phyloP scores from a whole-genome alignment of 2,113 vertebrate genomes.

The Gambusia affinis region DNA sequence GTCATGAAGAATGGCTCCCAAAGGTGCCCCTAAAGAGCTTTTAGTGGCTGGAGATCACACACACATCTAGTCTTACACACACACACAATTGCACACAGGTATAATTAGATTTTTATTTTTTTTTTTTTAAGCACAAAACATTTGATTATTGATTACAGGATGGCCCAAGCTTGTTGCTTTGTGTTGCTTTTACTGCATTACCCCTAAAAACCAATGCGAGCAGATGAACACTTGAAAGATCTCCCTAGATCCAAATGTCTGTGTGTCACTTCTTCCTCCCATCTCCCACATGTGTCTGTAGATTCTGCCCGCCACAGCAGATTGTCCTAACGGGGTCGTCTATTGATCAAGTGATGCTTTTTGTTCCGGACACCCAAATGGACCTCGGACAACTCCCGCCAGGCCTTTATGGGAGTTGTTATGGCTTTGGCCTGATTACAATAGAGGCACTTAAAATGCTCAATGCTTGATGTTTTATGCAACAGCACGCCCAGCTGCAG shows the following conservation, averaged over 20 bases:
- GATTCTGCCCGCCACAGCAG: slow-evolving; percentile 61
- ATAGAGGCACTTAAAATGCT: slow-evolving; percentile 74
- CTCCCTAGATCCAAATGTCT: not conserved
- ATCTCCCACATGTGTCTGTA: slow-evolving; percentile 32
- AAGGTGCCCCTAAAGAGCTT: slow-evolving; percentile 74
- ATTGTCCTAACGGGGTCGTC: slow-evolving; percentile 68
- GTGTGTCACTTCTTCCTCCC: slow-evolving; percentile 21
- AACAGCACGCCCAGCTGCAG: slow-evolving; percentile 51
- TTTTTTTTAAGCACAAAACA: slow-evolving; percentile 26
- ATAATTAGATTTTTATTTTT: slow-evolving; percentile 43
- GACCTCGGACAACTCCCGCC: slow-evolving; percentile 64
- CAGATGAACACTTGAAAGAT: slow-evolving; percentile 3
- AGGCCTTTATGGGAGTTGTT: slow-evolving; percentile 62
- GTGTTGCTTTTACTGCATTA: slow-evolving; percentile 28
- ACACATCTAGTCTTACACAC: slow-evolving; percentile 27
- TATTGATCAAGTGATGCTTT: slow-evolving; percentile 75
- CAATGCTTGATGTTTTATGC: slow-evolving; percentile 74
- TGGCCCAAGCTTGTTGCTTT: slow-evolving; percentile 13
- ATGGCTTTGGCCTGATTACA: slow-evolving; percentile 69
- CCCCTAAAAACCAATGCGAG: not conserved
- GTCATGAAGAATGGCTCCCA: slow-evolving; percentile 73
- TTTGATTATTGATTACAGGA: slow-evolving; percentile 40
- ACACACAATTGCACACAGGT: slow-evolving; percentile 23
- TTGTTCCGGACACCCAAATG: slow-evolving; percentile 70
- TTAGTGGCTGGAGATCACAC: slow-evolving; percentile 70